Evolutionary conservation across 2,888 invertebrate genomes (phyloP).

Genomic region (Drosophila recens): DNA sequence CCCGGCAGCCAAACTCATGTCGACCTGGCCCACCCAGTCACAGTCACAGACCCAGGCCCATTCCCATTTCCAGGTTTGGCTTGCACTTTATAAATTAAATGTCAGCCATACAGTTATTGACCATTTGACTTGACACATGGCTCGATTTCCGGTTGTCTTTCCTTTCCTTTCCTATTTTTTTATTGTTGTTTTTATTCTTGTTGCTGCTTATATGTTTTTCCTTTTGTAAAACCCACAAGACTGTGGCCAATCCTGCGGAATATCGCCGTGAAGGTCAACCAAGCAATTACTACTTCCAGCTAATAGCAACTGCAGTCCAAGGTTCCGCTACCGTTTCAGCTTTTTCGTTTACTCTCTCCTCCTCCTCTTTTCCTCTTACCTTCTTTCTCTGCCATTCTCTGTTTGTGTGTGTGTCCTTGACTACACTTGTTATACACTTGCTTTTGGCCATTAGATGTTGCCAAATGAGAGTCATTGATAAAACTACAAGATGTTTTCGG

Average conservation of each 20-base stretch:
- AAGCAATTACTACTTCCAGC: slow-evolving; percentile 63
- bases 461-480: slow-evolving; percentile 19
- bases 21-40: slow-evolving; percentile 51
- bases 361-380: not conserved
- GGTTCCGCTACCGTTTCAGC: slow-evolving; percentile 43
- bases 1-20: slow-evolving; percentile 47
- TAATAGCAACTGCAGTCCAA: slow-evolving; percentile 52
- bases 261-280: slow-evolving; percentile 71
- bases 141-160: slow-evolving; percentile 56
- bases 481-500: slow-evolving; percentile 16
- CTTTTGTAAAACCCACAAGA: slow-evolving; percentile 65
- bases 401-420: slow-evolving; percentile 54
- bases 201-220: slow-evolving; percentile 29
- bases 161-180: slow-evolving; percentile 18
- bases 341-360: not conserved
- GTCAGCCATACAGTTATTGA: slow-evolving; percentile 61
- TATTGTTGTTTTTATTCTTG: not conserved
- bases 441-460: slow-evolving; percentile 17
- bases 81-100: slow-evolving; percentile 73
- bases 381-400: not conserved
- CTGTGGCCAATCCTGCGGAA: slow-evolving; percentile 68
- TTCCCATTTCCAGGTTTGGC: slow-evolving; percentile 20
- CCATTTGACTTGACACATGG: slow-evolving; percentile 63
- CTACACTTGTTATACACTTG: slow-evolving; percentile 42
- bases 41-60: slow-evolving; percentile 1